Evolutionary conservation across 2,113 vertebrate species (phyloP), one percentile per base, ranked within the genome.

Genomic region (Lepisosteus osseus): DNA sequence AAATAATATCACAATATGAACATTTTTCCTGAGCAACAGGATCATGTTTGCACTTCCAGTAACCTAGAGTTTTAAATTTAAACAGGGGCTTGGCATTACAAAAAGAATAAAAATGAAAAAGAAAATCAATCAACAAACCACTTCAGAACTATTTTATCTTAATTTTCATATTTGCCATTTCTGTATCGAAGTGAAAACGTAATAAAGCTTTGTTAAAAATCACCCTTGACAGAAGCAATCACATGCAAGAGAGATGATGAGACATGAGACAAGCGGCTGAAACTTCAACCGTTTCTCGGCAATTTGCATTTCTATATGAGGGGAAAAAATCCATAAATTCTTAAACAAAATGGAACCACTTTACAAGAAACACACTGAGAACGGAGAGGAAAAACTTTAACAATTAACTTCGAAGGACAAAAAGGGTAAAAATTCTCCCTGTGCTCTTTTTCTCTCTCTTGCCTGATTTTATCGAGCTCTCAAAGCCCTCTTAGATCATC

Each of bases 321-420:
- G 13, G 61, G 62, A 7, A 13, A 62, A 56, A 69, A 69, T 59
- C 44, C 12, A 62, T 54, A 54, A 73, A 67, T 43, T 45, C 45
- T 54, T 68, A 40, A 71, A 70, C 68, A 70, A 66, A 67, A 75
- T 62, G 66, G 71, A 56, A 78, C 65, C 68, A 73, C 66, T 43
- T 68, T 81, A 81, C 75, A 84, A 80, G 85, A 88, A 88, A 85
- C 84, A 82, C 82, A 86, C 83, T 86, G 85, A 82, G 79, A 87
- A 82, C 85, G 81, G 82, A 87, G 84, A 85, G 80, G 55, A 75
- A 87, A 89, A 94, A 92, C 89, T 94, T 79, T 87, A 90, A 93
- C 92, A 94, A 95, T 95, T 95, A 95, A 94, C 90, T 94, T 89
- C 74, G 92, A 95, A 95, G 94, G 94, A 94, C 94, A 95, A 94